These are phyloP conservation scores for Delia radicum DNA, from an alignment of 1,140 invertebrate genomes.

Conservation along the genomic window DNA sequence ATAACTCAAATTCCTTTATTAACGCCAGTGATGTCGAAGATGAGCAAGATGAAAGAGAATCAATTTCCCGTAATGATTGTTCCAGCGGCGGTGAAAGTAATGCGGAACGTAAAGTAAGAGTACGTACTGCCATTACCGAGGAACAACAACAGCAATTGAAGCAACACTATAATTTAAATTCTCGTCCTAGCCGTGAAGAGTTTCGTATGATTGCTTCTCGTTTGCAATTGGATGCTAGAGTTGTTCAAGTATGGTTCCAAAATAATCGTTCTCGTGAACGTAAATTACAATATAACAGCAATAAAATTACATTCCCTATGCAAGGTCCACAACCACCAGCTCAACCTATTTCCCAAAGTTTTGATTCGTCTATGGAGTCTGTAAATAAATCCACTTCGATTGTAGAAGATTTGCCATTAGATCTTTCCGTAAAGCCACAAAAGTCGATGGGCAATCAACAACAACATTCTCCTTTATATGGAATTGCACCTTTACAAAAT, in stretches of 20 bases:
- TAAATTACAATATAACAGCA: slow-evolving; percentile 59
- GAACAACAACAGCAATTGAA: slow-evolving; percentile 88
- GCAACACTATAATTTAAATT: slow-evolving; percentile 85
- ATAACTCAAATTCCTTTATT: slow-evolving; percentile 54
- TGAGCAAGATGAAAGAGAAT: slow-evolving; percentile 60
- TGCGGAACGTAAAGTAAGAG: slow-evolving; percentile 78
- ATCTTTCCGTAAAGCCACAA: slow-evolving; percentile 76
- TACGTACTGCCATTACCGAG: slow-evolving; percentile 90
- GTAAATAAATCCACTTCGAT: not conserved
- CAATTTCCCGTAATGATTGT: slow-evolving; percentile 56
- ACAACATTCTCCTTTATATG: slow-evolving; percentile 64
- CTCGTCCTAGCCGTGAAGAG: slow-evolving; percentile 90
- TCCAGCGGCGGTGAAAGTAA: slow-evolving; percentile 49
- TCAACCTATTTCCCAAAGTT: not conserved
- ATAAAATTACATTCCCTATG: slow-evolving; percentile 19
- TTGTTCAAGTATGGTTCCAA: slow-evolving; percentile 98
- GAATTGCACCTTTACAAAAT: slow-evolving; percentile 47
- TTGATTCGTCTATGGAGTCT: not conserved
- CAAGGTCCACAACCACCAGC: not conserved
- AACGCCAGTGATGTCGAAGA: slow-evolving; percentile 61
- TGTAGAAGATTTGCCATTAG: slow-evolving; percentile 78
- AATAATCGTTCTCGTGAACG: slow-evolving; percentile 92
- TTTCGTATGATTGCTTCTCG: slow-evolving; percentile 85
- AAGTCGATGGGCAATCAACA: slow-evolving; percentile 58
- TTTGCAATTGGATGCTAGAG: slow-evolving; percentile 86